Base-by-base conservation (phyloP, 2,888 invertebrate species). In the Nemotelus pantherinus region DNA sequence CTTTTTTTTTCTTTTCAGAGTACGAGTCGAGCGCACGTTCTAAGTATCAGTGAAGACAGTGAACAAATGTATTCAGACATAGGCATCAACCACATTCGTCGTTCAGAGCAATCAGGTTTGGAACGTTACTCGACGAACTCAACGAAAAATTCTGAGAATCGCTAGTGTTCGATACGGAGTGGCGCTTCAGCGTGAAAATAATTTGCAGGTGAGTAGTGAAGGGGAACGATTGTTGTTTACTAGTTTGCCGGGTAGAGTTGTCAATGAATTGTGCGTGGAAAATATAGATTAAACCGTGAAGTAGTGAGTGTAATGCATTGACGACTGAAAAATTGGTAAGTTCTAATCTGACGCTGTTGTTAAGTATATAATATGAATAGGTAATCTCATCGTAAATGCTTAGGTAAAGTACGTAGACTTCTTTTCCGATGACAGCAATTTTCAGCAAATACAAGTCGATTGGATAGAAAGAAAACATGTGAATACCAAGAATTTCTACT, bases 71-170 rank as follows among this genome's bases (percentile, higher is more conserved):
- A n/a, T 43, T n/a, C 67, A 3, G 70, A 44, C 3, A 55, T 39
- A 6, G n/a, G 64, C 50, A 77, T 6, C 9, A 74, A 74, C 74
- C 57, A 72, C 39, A 25, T 25, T 25, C 58, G 57, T 43, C 77
- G 77, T 4, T 80, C 80, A n/a, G 80, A 79, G 9, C 65, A 77
- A 39, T 80, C 77, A 70, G 75, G 47, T 58, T 53, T 65, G 47
- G 78, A 80, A 68, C 64, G 55, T 6, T 53, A 57, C 65, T 58
- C 58, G 39, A 45, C 58, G 25, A 72, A 72, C 53, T 6, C 39
- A n/a, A n/a, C 58, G 43, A 58, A n/a, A 9, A 39, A 39, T 3
- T 7, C 10, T 25, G 25, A 25, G 70, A 70, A 70, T n/a, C 70
- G 43, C 6, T 70, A 70, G 41, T 10, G 43, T 63, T 25, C 25